phyloP scores from a whole-genome alignment of 2,113 vertebrate species.

The sheep (Ovis aries) region DNA sequence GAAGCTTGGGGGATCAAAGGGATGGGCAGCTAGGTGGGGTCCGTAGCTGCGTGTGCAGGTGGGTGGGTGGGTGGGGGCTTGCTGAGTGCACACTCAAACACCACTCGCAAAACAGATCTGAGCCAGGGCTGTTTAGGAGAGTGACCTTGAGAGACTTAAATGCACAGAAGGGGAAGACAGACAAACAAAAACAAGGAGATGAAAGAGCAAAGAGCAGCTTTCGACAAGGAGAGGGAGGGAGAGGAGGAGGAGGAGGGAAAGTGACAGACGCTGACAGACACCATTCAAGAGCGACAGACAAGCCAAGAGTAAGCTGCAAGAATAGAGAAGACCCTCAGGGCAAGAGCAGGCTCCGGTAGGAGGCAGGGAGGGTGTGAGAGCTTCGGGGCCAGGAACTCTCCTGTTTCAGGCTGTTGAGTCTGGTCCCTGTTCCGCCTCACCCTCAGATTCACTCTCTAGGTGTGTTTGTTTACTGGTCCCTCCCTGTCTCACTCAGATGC shows the following conservation, averaged over 20 bases:
- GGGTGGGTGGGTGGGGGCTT: not conserved
- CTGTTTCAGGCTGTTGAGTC: not conserved
- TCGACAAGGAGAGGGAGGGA: not conserved
- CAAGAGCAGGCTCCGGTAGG: not conserved
- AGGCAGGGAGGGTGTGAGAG: not conserved
- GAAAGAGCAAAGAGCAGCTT: constrained; percentile 33
- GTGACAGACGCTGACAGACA: not conserved
- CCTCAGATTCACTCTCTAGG: not conserved
- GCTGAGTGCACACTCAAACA: not conserved
- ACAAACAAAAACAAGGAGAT: not conserved
- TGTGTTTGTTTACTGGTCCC: constrained; percentile 30
- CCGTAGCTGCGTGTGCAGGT: not conserved
- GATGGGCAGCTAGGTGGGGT: constrained; percentile 16
- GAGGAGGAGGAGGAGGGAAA: not conserved
- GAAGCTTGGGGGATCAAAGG: constrained; percentile 55
- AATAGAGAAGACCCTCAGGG: not conserved
- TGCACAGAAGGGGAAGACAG: not conserved
- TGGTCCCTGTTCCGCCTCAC: not conserved
- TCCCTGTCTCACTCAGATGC: not conserved
- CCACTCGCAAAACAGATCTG: not conserved
- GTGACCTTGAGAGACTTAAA: not conserved
- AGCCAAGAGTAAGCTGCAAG: not conserved
- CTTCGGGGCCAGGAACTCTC: not conserved
- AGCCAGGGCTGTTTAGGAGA: not conserved
- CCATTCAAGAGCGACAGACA: not conserved